A percentile compares a stretch with the other conserved stretches of the same genome.
Evolutionary conservation across 2,113 vertebrate genomes (phyloP).

Genomic region (Amphiprion percula): DNA sequence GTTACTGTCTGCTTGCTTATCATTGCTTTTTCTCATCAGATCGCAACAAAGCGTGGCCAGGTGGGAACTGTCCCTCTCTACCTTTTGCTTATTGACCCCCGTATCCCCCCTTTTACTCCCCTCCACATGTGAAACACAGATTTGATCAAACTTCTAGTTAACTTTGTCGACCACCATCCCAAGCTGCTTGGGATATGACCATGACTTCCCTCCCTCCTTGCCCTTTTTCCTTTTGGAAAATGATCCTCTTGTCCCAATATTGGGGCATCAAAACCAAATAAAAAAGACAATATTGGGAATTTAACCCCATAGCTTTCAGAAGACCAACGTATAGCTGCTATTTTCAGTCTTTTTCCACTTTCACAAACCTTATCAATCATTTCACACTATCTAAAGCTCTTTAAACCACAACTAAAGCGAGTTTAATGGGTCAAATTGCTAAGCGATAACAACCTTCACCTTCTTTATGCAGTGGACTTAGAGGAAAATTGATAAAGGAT

Average conservation of each 20-base stretch:
- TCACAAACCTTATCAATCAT: no score
- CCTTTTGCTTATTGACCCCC: conserved; percentile 46
- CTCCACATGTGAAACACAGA: conserved; percentile 32
- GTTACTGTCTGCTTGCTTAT: conserved; percentile 62
- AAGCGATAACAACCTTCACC: conserved; percentile 10
- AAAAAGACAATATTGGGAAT: conserved; percentile 63
- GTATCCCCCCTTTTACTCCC: not conserved
- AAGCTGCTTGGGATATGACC: conserved; percentile 47
- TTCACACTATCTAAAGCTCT: not conserved
- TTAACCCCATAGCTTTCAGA: conserved; percentile 76
- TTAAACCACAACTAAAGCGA: conserved; percentile 26
- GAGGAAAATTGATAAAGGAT: conserved; percentile 32
- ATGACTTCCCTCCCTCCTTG: conserved; percentile 15
- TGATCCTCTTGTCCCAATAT: conserved; percentile 60
- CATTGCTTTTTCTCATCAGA: conserved; percentile 82
- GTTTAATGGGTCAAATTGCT: conserved; percentile 23
- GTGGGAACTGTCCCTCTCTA: conserved; percentile 82
- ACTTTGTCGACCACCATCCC: conserved; percentile 41
- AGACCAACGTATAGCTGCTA: conserved; percentile 17
- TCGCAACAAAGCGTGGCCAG: conserved; percentile 86
- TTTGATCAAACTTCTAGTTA: conserved; percentile 28
- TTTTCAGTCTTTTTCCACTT: no score
- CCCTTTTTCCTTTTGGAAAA: conserved; percentile 20
- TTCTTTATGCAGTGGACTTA: conserved; percentile 13
- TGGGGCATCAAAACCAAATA: conserved; percentile 29